Evolutionary conservation across 2,888 invertebrate genomes (phyloP).

Genomic region (Chalcis sispes): DNA sequence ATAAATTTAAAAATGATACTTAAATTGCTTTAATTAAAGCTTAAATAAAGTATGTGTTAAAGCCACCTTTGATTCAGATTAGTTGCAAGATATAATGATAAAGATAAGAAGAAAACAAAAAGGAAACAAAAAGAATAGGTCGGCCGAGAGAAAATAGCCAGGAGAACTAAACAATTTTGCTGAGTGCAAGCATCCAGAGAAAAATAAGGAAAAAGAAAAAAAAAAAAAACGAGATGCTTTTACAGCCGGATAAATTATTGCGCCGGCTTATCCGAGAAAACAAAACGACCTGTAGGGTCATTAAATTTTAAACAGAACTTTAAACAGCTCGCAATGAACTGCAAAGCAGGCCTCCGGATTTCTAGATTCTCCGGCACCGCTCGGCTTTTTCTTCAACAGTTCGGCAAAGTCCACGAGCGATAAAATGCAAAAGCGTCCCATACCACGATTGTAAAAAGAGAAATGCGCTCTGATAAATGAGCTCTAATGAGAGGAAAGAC

Average conservation of each 20-base stretch:
- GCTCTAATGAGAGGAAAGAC: too few relatives aligned
- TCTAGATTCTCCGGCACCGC: constrained; percentile 33
- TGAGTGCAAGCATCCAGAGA: constrained; percentile 35
- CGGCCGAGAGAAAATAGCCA: constrained; percentile 36
- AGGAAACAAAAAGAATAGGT: not conserved
- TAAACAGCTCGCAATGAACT: constrained; percentile 35
- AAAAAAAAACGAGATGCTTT: constrained; percentile 26
- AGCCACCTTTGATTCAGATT: not conserved
- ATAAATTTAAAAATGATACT: too few relatives aligned
- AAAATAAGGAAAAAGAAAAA: not conserved
- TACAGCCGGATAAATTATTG: constrained; percentile 46
- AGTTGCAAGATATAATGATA: constrained; percentile 15
- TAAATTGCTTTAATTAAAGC: constrained; percentile 10
- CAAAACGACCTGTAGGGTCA: constrained; percentile 46
- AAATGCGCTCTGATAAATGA: too few relatives aligned
- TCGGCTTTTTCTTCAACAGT: too few relatives aligned
- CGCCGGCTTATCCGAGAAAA: constrained; percentile 46
- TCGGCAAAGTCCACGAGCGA: not conserved
- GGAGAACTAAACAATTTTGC: constrained; percentile 45
- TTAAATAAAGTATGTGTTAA: constrained; percentile 21
- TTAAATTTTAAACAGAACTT: constrained; percentile 53
- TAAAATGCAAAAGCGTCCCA: constrained; percentile 1
- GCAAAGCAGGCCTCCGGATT: constrained; percentile 43
- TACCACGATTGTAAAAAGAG: too few relatives aligned
- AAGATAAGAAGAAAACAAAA: not conserved